Percentiles rank a stretch among this genome's conserved stretches.
phyloP scores from a whole-genome alignment of 2,113 vertebrate genomes.

The Brachionichthys hirsutus region DNA sequence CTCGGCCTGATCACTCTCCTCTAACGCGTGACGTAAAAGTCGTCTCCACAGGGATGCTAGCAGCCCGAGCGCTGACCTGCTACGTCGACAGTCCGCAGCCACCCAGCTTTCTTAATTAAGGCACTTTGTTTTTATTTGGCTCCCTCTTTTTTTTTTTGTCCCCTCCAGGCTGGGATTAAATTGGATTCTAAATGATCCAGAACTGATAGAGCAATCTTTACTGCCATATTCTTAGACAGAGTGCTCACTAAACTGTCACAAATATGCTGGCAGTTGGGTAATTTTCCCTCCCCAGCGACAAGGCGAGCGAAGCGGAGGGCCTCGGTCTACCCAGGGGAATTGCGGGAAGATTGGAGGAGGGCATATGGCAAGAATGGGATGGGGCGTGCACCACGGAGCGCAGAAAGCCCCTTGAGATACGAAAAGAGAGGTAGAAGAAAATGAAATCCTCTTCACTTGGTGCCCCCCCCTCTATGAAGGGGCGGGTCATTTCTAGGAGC shows the following conservation, averaged over 20 bases:
- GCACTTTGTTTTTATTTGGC: slow-evolving; percentile 77
- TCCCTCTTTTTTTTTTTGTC: slow-evolving; percentile 2
- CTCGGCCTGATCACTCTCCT: no score
- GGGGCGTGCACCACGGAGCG: slow-evolving; percentile 42
- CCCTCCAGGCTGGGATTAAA: slow-evolving; percentile 70
- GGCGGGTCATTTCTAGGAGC: slow-evolving; percentile 36
- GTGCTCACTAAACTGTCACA: slow-evolving; percentile 66
- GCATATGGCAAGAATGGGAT: slow-evolving; percentile 61
- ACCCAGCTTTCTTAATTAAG: slow-evolving; percentile 76
- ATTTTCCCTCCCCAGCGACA: slow-evolving; percentile 66
- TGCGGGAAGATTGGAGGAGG: slow-evolving; percentile 66
- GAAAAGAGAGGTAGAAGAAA: slow-evolving; percentile 45
- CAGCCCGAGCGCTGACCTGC: slow-evolving; percentile 32
- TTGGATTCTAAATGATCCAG: slow-evolving; percentile 84
- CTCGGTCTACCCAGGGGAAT: slow-evolving; percentile 58
- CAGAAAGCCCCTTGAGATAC: slow-evolving; percentile 55
- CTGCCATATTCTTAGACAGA: slow-evolving; percentile 67
- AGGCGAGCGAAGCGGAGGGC: slow-evolving; percentile 48
- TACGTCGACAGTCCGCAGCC: slow-evolving; percentile 55
- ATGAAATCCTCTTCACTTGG: slow-evolving; percentile 58
- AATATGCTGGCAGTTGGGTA: slow-evolving; percentile 63
- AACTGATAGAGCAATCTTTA: slow-evolving; percentile 77
- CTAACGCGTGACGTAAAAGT: slow-evolving; percentile 32
- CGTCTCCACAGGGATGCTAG: slow-evolving; percentile 15
- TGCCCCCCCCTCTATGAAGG: slow-evolving; percentile 28